These are phyloP conservation scores for Scomber colias DNA, from an alignment of 2,113 vertebrate genomes.

Conservation along the genomic window DNA sequence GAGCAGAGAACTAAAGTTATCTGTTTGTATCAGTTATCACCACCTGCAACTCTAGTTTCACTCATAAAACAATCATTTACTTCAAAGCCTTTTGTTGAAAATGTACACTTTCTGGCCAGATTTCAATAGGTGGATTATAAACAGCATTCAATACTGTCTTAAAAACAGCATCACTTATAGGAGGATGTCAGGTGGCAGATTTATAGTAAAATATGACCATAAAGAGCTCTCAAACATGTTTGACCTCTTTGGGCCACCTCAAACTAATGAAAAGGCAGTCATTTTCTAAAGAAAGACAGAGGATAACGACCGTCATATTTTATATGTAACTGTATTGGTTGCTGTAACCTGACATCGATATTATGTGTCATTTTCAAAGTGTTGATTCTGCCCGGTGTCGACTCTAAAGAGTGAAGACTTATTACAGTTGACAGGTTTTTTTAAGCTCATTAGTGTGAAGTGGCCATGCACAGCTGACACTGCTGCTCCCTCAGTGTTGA, in stretches of 20 bases:
- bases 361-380: conserved; percentile 26
- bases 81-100: conserved; percentile 27
- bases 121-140: conserved; percentile 26
- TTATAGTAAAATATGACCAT: conserved; percentile 60
- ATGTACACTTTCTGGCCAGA: conserved; percentile 20
- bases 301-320: not conserved
- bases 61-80: conserved; percentile 43
- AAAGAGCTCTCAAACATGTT: conserved; percentile 57
- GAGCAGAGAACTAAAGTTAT: conserved; percentile 15
- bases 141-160: conserved; percentile 46
- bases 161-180: conserved; percentile 49
- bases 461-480: conserved; percentile 45
- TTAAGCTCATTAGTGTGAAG: conserved; percentile 64
- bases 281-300: conserved; percentile 30
- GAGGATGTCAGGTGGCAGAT: conserved; percentile 73
- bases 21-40: conserved; percentile 36
- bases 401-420: conserved; percentile 23
- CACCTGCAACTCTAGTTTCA: conserved; percentile 44
- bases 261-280: conserved; percentile 52
- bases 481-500: conserved; percentile 28
- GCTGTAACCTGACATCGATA: conserved; percentile 13
- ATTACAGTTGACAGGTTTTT: conserved; percentile 66
- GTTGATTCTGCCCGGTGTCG: conserved; percentile 3
- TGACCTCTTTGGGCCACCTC: conserved; percentile 48
- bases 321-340: conserved; percentile 4